Evolutionary conservation across 2,113 vertebrate species (phyloP).

Genomic region (Puntigrus tetrazona): DNA sequence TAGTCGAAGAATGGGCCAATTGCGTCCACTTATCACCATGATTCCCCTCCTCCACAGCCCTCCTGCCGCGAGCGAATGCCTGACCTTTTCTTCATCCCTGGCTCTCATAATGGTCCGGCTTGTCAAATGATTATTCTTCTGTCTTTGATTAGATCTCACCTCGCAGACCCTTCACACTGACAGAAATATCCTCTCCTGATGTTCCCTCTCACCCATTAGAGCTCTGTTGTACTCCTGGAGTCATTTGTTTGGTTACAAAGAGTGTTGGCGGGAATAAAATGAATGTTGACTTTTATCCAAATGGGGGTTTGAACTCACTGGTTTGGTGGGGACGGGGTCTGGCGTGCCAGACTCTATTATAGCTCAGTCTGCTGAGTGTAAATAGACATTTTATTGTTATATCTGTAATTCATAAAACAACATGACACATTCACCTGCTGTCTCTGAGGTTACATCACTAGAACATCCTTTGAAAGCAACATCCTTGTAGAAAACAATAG

Average conservation of each 20-base stretch:
- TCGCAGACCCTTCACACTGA: constrained; percentile 36
- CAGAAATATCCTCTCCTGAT: constrained; percentile 4
- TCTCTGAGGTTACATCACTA: constrained; percentile 8
- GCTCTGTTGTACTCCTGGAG: background rate
- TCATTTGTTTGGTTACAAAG: constrained; percentile 35
- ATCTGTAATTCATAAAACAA: constrained; percentile 16
- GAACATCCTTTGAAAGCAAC: background rate
- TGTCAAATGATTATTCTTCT: constrained; percentile 36
- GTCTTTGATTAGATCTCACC: constrained; percentile 40
- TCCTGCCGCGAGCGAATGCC: constrained; percentile 1
- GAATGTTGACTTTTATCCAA: constrained; percentile 39
- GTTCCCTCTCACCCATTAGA: constrained; percentile 7
- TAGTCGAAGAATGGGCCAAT: background rate
- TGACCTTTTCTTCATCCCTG: constrained; percentile 39
- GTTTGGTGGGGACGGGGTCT: constrained; percentile 4
- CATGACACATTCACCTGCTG: background rate
- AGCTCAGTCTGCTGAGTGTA: constrained; percentile 29
- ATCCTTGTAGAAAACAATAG: background rate
- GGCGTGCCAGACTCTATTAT: constrained; percentile 13
- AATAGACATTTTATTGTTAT: constrained; percentile 30
- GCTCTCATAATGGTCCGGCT: constrained; percentile 17
- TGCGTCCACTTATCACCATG: background rate
- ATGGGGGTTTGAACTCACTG: constrained; percentile 7
- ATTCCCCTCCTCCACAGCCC: background rate
- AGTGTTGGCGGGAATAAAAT: constrained; percentile 21